These are phyloP conservation scores for Mugil cephalus DNA, from an alignment of 2,113 vertebrate genomes.

Conservation along the genomic window DNA sequence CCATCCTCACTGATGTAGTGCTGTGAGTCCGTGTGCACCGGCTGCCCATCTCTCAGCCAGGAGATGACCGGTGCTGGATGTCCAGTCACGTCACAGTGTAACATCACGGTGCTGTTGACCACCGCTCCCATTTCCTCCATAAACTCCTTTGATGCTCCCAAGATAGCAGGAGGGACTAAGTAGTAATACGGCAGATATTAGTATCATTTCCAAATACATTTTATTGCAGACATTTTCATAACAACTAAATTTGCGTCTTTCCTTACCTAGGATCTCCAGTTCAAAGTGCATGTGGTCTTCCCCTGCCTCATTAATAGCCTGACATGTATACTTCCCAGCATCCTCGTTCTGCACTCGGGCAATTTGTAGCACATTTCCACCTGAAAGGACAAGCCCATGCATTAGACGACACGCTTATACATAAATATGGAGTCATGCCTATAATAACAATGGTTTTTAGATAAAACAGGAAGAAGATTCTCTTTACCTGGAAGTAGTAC, in stretches of 20 bases:
- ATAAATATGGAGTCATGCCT: background rate
- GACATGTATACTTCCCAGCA: conserved; percentile 88
- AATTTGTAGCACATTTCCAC: conserved; percentile 91
- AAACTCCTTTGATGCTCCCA: conserved; percentile 78
- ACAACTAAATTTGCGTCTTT: background rate
- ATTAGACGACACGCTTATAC: background rate
- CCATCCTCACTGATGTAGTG: conserved; percentile 86
- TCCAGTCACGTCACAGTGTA: conserved; percentile 86
- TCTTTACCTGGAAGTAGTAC: conserved; percentile 88
- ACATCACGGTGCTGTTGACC: conserved; percentile 82
- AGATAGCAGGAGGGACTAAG: conserved; percentile 88
- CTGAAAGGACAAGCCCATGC: conserved; percentile 69
- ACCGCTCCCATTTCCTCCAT: conserved; percentile 87
- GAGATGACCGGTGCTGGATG: conserved; percentile 84
- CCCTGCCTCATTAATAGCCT: conserved; percentile 89
- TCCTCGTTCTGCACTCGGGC: conserved; percentile 82
- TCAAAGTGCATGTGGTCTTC: conserved; percentile 90
- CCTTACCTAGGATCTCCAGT: conserved; percentile 89
- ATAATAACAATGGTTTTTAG: background rate
- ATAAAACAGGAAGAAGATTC: background rate
- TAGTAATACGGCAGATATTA: background rate
- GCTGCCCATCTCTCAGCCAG: conserved; percentile 88
- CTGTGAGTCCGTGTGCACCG: conserved; percentile 71
- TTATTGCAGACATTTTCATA: background rate
- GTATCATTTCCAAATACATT: background rate